phyloP scores from a whole-genome alignment of 2,888 invertebrate species.

The Listrodromus nycthemerus region DNA sequence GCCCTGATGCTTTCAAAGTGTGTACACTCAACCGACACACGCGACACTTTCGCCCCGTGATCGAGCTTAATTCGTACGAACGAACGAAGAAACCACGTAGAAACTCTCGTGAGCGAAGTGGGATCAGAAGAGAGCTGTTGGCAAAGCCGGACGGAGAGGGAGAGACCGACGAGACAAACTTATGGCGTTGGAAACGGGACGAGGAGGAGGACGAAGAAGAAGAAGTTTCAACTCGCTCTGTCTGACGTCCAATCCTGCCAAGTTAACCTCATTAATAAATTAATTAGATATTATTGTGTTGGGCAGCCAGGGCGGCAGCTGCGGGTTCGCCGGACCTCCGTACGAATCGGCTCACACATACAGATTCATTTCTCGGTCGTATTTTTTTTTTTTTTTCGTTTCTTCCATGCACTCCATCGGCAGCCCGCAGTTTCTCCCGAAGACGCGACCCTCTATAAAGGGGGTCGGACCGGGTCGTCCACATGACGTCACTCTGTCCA shows the following conservation, averaged over 20 bases:
- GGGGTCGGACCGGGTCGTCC: slow-evolving; percentile 62
- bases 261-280: slow-evolving; percentile 84
- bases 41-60: slow-evolving; percentile 79
- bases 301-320: slow-evolving; percentile 82
- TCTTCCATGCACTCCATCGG: background rate
- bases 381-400: background rate
- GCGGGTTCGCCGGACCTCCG: slow-evolving; percentile 60
- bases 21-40: slow-evolving; percentile 68
- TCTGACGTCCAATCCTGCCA: slow-evolving; percentile 83
- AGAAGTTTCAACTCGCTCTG: slow-evolving; percentile 70
- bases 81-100: slow-evolving; percentile 69
- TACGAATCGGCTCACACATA: slow-evolving; percentile 9
- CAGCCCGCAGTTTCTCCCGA: slow-evolving; percentile 64
- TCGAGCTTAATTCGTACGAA: slow-evolving; percentile 80
- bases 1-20: slow-evolving; percentile 40
- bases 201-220: slow-evolving; percentile 39
- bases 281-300: slow-evolving; percentile 84
- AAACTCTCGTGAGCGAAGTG: slow-evolving; percentile 35
- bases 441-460: slow-evolving; percentile 43
- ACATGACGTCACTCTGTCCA: slow-evolving; percentile 66
- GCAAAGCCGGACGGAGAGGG: slow-evolving; percentile 46
- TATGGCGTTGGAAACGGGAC: background rate
- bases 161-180: slow-evolving; percentile 23
- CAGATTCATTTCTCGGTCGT: slow-evolving; percentile 9
- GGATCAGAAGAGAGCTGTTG: slow-evolving; percentile 43